Evolutionary conservation across 2,113 vertebrate species (phyloP).

Genomic region (Callaeas wilsoni): DNA sequence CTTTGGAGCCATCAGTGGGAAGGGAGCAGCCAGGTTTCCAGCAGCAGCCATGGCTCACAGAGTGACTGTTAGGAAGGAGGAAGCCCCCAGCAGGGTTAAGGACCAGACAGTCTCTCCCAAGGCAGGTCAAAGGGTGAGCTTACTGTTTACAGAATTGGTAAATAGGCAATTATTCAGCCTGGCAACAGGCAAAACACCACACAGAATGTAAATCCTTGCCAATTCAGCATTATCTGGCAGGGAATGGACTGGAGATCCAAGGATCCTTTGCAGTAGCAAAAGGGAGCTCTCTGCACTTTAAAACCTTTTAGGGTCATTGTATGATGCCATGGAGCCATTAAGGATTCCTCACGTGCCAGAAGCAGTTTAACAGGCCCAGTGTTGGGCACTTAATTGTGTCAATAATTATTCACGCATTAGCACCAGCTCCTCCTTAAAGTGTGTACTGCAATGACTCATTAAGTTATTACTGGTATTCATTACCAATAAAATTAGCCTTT

Average conservation of each 20-base stretch:
- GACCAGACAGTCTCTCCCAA: constrained; percentile 14
- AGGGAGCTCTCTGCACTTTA: neutral
- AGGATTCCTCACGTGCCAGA: constrained; percentile 44
- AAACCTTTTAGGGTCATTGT: constrained; percentile 20
- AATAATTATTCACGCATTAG: constrained; percentile 63
- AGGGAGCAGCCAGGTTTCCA: neutral
- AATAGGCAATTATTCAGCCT: constrained; percentile 33
- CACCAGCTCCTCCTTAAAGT: constrained; percentile 46
- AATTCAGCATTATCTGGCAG: neutral
- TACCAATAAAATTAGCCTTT: constrained; percentile 65
- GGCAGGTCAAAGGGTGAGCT: constrained; percentile 16
- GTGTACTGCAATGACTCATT: constrained; percentile 51
- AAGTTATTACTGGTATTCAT: constrained; percentile 64
- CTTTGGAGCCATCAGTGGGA: neutral
- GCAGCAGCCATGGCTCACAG: neutral
- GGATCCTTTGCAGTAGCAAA: neutral
- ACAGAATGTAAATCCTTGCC: neutral
- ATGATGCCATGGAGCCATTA: neutral
- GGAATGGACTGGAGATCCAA: neutral
- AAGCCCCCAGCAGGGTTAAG: neutral
- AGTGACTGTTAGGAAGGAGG: neutral
- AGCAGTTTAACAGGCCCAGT: constrained; percentile 45
- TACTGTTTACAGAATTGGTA: constrained; percentile 6
- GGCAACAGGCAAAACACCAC: neutral
- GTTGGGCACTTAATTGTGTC: constrained; percentile 55